Conservation (phyloP, 2,888 invertebrate genomes). For the Hirtodrosophila trivittata region DNA sequence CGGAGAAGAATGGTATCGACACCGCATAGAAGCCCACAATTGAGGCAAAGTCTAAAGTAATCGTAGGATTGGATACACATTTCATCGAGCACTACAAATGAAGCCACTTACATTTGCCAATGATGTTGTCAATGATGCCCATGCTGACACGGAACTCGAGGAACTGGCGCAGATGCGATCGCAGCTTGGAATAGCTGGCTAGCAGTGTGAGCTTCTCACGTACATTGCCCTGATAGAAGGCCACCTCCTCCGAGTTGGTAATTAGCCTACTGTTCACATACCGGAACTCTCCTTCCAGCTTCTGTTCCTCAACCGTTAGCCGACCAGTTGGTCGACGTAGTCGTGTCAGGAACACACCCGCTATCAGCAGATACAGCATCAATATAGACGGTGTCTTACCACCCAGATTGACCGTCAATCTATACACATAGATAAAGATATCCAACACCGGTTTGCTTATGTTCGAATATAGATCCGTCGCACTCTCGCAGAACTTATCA, state of each 20-base stretch:
- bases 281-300: conserved; percentile 98
- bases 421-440: conserved; percentile 96
- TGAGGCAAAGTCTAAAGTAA: conserved; percentile 92
- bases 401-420: conserved; percentile 93
- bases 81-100: too few relatives aligned
- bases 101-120: conserved; percentile 93
- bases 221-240: conserved; percentile 90
- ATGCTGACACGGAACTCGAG: conserved; percentile 94
- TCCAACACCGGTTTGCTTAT: conserved; percentile 97
- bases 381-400: conserved; percentile 94
- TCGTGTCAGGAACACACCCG: conserved; percentile 94
- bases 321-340: conserved; percentile 93
- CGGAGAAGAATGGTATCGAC: conserved; percentile 95
- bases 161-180: conserved; percentile 92
- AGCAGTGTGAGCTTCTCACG: conserved; percentile 94
- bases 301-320: conserved; percentile 97
- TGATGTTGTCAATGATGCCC: conserved; percentile 97
- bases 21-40: conserved; percentile 98
- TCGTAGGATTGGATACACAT: conserved; percentile 3
- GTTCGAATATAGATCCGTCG: conserved; percentile 98
- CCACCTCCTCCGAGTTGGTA: conserved; percentile 96
- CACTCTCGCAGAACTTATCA: conserved; percentile 98
- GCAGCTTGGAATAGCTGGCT: conserved; percentile 94
- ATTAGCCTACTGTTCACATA: conserved; percentile 98
- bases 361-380: conserved; percentile 93